Conservation (phyloP, 2,113 vertebrate genomes). For the Helogale parvula region DNA sequence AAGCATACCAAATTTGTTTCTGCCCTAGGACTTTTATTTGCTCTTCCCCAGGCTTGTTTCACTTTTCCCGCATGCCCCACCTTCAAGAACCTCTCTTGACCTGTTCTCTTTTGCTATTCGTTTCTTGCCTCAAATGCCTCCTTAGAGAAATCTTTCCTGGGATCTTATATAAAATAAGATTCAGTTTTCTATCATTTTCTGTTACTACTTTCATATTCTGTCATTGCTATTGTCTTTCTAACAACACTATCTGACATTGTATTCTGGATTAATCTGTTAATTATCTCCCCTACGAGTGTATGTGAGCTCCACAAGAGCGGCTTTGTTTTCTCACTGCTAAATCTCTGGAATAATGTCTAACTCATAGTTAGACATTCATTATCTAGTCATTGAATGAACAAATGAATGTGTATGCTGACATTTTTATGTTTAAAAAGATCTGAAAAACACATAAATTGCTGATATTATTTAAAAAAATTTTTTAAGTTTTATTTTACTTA, state of each 20-base stretch:
- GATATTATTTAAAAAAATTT: background rate
- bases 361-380: background rate
- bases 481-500: no score
- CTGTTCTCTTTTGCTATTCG: background rate
- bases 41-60: background rate
- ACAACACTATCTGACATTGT: background rate
- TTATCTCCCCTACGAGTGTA: background rate
- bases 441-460: background rate
- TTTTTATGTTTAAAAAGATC: conserved; percentile 8
- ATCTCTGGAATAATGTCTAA: background rate
- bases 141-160: background rate
- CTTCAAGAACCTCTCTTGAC: background rate
- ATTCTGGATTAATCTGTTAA: background rate
- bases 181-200: background rate
- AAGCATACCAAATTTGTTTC: background rate
- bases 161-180: background rate
- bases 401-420: background rate
- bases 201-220: background rate
- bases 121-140: background rate
- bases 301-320: background rate
- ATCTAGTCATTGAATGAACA: background rate
- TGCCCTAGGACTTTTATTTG: conserved; percentile 6
- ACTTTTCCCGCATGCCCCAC: background rate
- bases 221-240: background rate
- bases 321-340: background rate